Percentiles rank a stretch among this genome's conserved stretches.
phyloP scores from a whole-genome alignment of 2,113 vertebrate species.

The Patagioenas fasciata region DNA sequence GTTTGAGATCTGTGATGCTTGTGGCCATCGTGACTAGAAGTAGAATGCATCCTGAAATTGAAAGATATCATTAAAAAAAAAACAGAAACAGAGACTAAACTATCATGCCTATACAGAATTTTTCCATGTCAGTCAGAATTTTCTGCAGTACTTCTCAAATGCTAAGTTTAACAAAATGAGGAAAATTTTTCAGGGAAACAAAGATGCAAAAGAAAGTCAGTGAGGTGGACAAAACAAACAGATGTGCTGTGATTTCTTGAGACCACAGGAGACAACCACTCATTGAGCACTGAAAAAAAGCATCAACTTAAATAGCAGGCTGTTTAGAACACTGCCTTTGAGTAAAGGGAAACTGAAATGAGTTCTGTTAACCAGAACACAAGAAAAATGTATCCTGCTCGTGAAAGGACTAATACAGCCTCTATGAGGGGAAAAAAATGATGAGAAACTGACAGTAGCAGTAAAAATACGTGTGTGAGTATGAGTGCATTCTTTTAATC shows the following conservation, averaged over 20 bases:
- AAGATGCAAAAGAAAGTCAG: neutral
- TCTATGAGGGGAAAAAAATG: neutral
- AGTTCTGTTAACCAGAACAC: neutral
- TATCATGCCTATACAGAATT: neutral
- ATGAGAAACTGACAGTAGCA: neutral
- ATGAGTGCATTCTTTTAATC: neutral
- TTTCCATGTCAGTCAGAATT: neutral
- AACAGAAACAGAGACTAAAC: neutral
- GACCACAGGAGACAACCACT: neutral
- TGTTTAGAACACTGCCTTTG: neutral
- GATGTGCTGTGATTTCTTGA: neutral
- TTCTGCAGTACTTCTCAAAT: neutral
- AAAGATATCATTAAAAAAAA: neutral
- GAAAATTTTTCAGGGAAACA: neutral
- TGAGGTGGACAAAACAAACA: neutral
- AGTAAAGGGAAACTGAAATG: neutral
- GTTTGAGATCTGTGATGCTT: constrained; percentile 95
- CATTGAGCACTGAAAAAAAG: neutral
- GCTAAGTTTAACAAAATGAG: neutral
- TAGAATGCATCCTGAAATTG: constrained; percentile 86
- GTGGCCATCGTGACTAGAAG: constrained; percentile 87
- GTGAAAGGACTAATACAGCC: neutral
- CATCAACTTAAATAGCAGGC: neutral
- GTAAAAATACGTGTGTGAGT: neutral
- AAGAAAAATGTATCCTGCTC: neutral